Evolutionary conservation across 2,113 vertebrate species (phyloP), one percentile per base, ranked within the genome.

Genomic region (Chrysemys picta): DNA sequence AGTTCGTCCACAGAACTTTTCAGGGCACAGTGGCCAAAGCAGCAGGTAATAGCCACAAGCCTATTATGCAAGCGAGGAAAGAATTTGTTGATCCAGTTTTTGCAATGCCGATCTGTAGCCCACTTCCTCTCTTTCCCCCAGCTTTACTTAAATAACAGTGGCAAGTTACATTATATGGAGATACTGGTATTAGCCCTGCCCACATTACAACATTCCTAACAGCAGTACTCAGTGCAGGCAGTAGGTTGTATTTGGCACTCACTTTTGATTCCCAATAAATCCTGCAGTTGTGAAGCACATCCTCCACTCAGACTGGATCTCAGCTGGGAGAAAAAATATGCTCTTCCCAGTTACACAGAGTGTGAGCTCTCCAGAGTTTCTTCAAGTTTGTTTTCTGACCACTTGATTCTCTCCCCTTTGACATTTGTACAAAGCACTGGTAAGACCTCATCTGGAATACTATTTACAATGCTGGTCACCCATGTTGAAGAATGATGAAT

Each of bases 141-240:
- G 42, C 0, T 7, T 0, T 0, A 22, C 2, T 2, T 10, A 27
- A 62, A 6, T 0, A 0, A 0, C 6, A 0, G 0, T 0, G 29
- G 14, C 0, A 17, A 47, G 0, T 0, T 0, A 59, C 45, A 22
- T 82, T n/a, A 0, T 52, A 10, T 13, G 12, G 4, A 29, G 4
- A 27, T 0, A 1, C 31, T 1, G 1, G 0, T 9, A 25, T 42
- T 1, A 16, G 21, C 38, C 7, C 80, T 1, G 52, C 0, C 62
- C 29, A 0, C 45, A 5, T 0, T 82, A 38, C 2, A 1, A 56
- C 29, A 57, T 35, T 0, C 6, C 90, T 62, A 35, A 53, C 52
- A 21, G 88, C 92, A 31, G 5, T 0, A 7, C 3, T 17, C 76
- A 0, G 2, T 0, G 1, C 49, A 1, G 8, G 80, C 96, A 4